Evolutionary conservation across 2,797 vertebrate species (phyloP), one percentile per base, ranked within the genome.

Genomic region (Epinephelus awoara): DNA sequence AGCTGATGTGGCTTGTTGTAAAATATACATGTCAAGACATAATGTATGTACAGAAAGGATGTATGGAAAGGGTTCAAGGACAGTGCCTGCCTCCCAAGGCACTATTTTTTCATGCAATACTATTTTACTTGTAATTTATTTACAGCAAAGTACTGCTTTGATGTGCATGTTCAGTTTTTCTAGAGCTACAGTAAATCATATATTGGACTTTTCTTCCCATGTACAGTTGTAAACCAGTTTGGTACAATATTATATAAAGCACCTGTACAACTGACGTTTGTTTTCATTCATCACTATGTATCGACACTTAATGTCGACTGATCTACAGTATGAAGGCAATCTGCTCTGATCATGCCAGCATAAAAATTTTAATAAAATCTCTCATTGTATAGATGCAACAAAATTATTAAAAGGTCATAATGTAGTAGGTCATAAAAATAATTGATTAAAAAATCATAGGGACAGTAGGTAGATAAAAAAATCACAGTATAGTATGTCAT

Each of bases 91-190:
- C 67, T 66, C 55, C 54, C 34, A 11, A 47, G 56, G 68, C 29
- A 0, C 44, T 38, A 19, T 50, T 55, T 72, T 72, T 57, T 59
- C 59, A 67, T 61, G 12, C 67, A 1, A 51, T 63, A 62, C 9
- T 38, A 5, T 75, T 74, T 71, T 76, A 85, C 44, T 72, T 83
- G 74, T 87, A 80, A 84, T 81, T 88, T 90, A 87, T 94, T 87
- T 80, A 83, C 84, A 72, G 65, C 57, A 54, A 81, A 59, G 23
- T 56, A 51, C 21, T 40, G 65, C 62, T 88, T 89, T 79, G 80
- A 86, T 72, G 86, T 84, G 81, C 15, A 18, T 70, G 84, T 72
- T 82, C 0, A 50, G 40, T 51, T 76, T 71, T 74, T 74, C 6
- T 81, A 76, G 72, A 77, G 7, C 34, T 27, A 17, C 57, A 42